phyloP scores from a whole-genome alignment of 2,888 invertebrate genomes.

The Operophtera brumata region DNA sequence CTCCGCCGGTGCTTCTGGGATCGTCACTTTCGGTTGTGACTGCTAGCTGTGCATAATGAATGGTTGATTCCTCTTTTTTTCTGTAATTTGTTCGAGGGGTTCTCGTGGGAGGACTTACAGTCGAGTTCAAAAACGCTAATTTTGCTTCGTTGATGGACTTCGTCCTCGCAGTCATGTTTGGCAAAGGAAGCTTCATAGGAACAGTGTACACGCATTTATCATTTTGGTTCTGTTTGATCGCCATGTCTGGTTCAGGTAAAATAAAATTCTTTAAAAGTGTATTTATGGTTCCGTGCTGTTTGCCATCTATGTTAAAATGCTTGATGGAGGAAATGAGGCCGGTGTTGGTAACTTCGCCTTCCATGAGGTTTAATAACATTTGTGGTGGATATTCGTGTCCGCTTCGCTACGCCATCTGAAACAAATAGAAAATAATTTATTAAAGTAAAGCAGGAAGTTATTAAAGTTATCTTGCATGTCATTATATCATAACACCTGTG shows the following conservation, averaged over 20 bases:
- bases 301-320: constrained; percentile 57
- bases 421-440: constrained; percentile 45
- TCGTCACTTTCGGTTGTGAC: constrained; percentile 69
- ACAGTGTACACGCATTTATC: constrained; percentile 66
- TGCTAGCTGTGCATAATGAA: constrained; percentile 71
- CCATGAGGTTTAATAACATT: constrained; percentile 72
- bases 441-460: constrained; percentile 19
- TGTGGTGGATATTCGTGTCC: constrained; percentile 57
- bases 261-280: constrained; percentile 68
- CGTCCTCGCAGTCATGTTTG: constrained; percentile 52
- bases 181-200: constrained; percentile 56
- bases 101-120: constrained; percentile 39
- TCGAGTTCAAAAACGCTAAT: constrained; percentile 66
- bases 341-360: constrained; percentile 63
- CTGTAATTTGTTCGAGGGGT: constrained; percentile 32
- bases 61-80: constrained; percentile 47
- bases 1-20: constrained; percentile 74
- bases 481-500: constrained; percentile 12
- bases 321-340: constrained; percentile 65
- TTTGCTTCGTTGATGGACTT: constrained; percentile 68
- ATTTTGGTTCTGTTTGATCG: constrained; percentile 68
- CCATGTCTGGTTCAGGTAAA: constrained; percentile 66
- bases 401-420: constrained; percentile 74
- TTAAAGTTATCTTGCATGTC: constrained; percentile 10
- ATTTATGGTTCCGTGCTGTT: constrained; percentile 66